Percentiles rank a stretch among this genome's conserved stretches.
phyloP scores from a whole-genome alignment of 2,888 invertebrate genomes.

The Acrocera orbiculus region DNA sequence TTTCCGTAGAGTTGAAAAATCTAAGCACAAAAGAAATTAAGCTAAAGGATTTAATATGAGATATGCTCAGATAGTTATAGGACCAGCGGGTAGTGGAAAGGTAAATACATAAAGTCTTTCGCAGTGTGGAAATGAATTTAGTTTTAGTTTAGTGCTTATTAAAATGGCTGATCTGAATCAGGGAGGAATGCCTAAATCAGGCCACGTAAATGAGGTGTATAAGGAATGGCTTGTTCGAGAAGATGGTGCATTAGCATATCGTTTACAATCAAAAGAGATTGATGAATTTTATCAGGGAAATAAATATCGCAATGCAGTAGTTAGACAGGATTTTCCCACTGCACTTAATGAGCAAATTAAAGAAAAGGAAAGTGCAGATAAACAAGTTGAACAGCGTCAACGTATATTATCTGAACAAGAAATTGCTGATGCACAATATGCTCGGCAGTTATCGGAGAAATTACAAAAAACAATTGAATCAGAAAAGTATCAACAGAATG shows the following conservation, averaged over 20 bases:
- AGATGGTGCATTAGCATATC: constrained; percentile 65
- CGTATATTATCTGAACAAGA: constrained; percentile 46
- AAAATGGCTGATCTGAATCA: too few relatives aligned
- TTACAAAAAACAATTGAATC: too few relatives aligned
- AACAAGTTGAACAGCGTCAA: constrained; percentile 42
- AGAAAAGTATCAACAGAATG: too few relatives aligned
- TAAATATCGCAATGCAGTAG: constrained; percentile 53
- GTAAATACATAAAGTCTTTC: constrained; percentile 33
- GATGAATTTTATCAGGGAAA: constrained; percentile 61
- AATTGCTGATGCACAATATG: too few relatives aligned
- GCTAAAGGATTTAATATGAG: constrained; percentile 40
- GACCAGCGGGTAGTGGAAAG: constrained; percentile 96
- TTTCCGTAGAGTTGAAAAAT: too few relatives aligned
- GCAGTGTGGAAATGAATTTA: too few relatives aligned
- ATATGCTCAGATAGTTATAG: constrained; percentile 89
- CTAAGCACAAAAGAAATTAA: background rate
- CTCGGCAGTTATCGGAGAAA: too few relatives aligned
- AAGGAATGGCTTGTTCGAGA: constrained; percentile 71
- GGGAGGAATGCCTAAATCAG: constrained; percentile 4
- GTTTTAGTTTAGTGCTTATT: too few relatives aligned
- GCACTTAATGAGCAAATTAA: constrained; percentile 55
- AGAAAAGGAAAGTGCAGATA: constrained; percentile 45
- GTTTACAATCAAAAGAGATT: constrained; percentile 68
- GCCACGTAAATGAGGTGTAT: constrained; percentile 35
- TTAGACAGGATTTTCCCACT: constrained; percentile 59